These are phyloP conservation scores for Zaprionus inermis DNA, from an alignment of 1,140 invertebrate species.

Conservation along the genomic window DNA sequence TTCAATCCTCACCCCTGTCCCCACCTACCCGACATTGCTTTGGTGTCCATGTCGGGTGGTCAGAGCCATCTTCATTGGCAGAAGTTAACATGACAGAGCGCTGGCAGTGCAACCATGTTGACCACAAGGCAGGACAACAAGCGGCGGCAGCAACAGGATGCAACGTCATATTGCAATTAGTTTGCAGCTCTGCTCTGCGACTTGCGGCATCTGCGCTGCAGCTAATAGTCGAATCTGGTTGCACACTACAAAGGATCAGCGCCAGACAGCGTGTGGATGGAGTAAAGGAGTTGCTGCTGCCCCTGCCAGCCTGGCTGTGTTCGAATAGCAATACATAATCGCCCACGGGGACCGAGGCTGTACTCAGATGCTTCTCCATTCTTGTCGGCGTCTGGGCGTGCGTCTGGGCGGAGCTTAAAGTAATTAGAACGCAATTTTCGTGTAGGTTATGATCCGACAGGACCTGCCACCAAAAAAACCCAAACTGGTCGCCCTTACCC, in stretches of 20 bases:
- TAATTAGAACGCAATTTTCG: conserved; percentile 78
- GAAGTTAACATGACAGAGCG: conserved; percentile 64
- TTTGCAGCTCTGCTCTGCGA: conserved; percentile 54
- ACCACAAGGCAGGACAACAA: conserved; percentile 44
- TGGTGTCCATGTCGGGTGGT: not conserved
- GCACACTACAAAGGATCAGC: conserved; percentile 34
- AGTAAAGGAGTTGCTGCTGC: too few relatives aligned
- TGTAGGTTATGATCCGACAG: conserved; percentile 23
- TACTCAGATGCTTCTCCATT: not conserved
- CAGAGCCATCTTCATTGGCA: not conserved
- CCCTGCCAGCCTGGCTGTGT: too few relatives aligned
- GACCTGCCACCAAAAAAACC: not conserved
- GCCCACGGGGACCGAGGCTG: not conserved
- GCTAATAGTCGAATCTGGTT: conserved; percentile 62
- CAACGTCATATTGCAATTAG: conserved; percentile 81
- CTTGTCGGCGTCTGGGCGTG: conserved; percentile 32
- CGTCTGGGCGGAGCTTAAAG: conserved; percentile 72
- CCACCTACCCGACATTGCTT: conserved; percentile 1
- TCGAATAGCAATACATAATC: conserved; percentile 55
- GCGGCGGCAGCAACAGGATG: conserved; percentile 58
- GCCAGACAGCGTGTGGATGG: not conserved
- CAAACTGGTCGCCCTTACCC: conserved; percentile 5
- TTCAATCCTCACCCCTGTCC: conserved; percentile 15
- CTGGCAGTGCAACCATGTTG: conserved; percentile 49
- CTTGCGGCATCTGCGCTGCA: conserved; percentile 60